Conservation (phyloP, 2,113 vertebrate genomes). For the Grantiella picta region DNA sequence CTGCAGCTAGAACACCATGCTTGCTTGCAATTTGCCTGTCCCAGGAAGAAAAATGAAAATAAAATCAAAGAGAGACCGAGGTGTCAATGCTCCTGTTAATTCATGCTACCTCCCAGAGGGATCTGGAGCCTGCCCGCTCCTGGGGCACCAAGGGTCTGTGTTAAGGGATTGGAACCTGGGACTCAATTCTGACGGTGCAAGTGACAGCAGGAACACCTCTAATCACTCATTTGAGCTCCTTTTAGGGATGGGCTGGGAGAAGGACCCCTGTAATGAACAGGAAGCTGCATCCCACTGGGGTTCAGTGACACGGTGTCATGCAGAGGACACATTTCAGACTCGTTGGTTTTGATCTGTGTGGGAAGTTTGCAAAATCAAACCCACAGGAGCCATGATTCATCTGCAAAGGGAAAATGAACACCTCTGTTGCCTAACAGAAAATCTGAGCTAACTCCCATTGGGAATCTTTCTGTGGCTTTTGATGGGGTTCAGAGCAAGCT, state of each 20-base stretch:
- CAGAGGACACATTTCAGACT: neutral
- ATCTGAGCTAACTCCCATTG: neutral
- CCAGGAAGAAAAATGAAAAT: conserved; percentile 42
- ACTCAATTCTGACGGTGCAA: neutral
- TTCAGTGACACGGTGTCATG: neutral
- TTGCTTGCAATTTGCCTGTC: conserved; percentile 19
- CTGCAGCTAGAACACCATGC: neutral
- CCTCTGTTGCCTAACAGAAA: conserved; percentile 5
- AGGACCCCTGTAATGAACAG: conserved; percentile 35
- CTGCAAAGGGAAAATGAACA: conserved; percentile 60
- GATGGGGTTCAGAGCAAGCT: neutral
- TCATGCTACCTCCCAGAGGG: neutral
- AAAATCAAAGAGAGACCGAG: conserved; percentile 38
- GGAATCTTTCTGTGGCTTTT: conserved; percentile 1
- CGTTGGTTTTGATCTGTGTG: neutral
- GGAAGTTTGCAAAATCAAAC: conserved; percentile 57
- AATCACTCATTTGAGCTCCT: conserved; percentile 53
- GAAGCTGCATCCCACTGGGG: conserved; percentile 8
- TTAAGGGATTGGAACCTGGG: conserved; percentile 9
- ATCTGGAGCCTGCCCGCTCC: neutral
- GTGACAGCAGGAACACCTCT: conserved; percentile 29
- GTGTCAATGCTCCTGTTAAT: conserved; percentile 17
- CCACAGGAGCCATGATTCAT: conserved; percentile 63
- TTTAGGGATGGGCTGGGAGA: conserved; percentile 35
- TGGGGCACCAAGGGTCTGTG: neutral